Percentiles rank a stretch among this genome's conserved stretches.
Conservation (phyloP, 2,888 invertebrate genomes). For the Eristalinus sepulchralis region DNA sequence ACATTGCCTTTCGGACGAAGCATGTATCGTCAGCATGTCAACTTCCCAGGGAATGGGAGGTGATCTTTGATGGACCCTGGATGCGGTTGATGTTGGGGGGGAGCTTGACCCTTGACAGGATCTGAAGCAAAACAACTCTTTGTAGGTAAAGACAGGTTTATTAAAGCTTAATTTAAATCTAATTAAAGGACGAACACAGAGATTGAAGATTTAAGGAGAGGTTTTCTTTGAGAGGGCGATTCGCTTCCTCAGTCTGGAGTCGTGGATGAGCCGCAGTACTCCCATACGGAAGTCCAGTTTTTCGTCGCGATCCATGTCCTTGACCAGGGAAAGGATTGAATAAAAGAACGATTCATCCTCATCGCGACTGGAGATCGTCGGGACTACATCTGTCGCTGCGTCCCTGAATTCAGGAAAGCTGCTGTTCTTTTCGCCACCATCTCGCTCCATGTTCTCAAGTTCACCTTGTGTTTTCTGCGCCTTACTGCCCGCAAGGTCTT, state of each 20-base stretch:
- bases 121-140: not conserved
- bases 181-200: not conserved
- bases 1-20: not conserved
- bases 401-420: not conserved
- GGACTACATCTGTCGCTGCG: not conserved
- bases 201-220: not conserved
- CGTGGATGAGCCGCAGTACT: constrained; percentile 25
- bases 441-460: not conserved
- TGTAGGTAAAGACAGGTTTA: not conserved
- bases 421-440: not conserved
- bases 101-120: no score
- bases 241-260: not conserved
- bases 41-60: not conserved
- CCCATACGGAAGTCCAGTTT: constrained; percentile 42
- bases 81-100: no score
- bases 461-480: not conserved
- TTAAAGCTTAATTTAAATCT: not conserved
- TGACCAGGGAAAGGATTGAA: constrained; percentile 23
- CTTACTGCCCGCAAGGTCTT: not conserved
- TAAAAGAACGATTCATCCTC: constrained; percentile 43
- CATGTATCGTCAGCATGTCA: not conserved
- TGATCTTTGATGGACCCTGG: no score
- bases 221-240: not conserved
- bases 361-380: not conserved
- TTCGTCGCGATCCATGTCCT: constrained; percentile 34